A percentile compares a stretch with the other conserved stretches of the same genome.
Evolutionary conservation across 1,140 invertebrate species (phyloP).

Genomic region (Phymastichus coffea): DNA sequence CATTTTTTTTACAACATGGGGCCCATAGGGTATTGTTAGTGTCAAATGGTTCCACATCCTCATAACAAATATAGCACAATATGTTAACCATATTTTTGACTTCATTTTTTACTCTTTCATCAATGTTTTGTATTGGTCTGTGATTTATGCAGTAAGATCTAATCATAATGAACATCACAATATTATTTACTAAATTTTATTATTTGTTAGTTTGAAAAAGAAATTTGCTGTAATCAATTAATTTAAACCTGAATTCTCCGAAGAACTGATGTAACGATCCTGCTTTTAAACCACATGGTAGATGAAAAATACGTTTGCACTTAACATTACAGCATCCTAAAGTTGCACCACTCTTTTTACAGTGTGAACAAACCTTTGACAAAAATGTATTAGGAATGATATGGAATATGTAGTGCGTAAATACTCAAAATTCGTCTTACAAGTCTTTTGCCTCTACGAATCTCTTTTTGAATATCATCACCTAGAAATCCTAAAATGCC

Average conservation of each 20-base stretch:
- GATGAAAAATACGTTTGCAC: slow-evolving; percentile 65
- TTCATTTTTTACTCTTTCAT: slow-evolving; percentile 37
- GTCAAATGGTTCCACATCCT: slow-evolving; percentile 50
- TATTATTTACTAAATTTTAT: slow-evolving; percentile 11
- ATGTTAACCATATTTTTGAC: slow-evolving; percentile 32
- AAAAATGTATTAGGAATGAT: slow-evolving; percentile 3
- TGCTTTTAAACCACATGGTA: slow-evolving; percentile 62
- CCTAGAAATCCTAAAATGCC: slow-evolving; percentile 66
- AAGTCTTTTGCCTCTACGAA: slow-evolving; percentile 58
- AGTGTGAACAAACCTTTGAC: slow-evolving; percentile 62
- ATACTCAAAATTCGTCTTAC: too few species aligned
- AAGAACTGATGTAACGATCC: slow-evolving; percentile 64
- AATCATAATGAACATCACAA: slow-evolving; percentile 30
- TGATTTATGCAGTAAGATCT: slow-evolving; percentile 66
- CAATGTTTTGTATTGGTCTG: slow-evolving; percentile 57
- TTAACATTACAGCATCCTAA: slow-evolving; percentile 61
- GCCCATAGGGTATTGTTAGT: slow-evolving; percentile 56
- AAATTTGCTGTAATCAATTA: slow-evolving; percentile 3
- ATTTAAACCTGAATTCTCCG: slow-evolving; percentile 60
- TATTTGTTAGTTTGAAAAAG: background rate
- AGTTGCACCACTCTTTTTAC: slow-evolving; percentile 62
- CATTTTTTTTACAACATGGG: slow-evolving; percentile 64
- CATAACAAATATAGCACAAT: slow-evolving; percentile 62
- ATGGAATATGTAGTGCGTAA: too few species aligned
- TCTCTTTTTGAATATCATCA: slow-evolving; percentile 63